Evolutionary conservation across 1,140 invertebrate genomes (phyloP).

Genomic region (Cydia strobilella): DNA sequence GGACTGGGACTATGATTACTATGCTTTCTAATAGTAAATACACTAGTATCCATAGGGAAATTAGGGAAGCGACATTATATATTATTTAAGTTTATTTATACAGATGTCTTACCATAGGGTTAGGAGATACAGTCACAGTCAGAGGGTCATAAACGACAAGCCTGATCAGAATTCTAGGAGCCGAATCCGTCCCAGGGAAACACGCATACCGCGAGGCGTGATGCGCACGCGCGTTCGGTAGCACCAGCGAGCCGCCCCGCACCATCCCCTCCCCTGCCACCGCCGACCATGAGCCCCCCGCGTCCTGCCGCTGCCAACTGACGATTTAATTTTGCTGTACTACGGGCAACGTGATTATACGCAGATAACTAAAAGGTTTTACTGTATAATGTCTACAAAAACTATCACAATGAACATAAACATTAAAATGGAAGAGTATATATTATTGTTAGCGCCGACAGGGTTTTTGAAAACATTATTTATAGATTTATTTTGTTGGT

Average conservation of each 20-base stretch:
- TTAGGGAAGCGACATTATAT: too few species aligned
- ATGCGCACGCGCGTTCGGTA: constrained; percentile 54
- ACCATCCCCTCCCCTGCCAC: constrained; percentile 58
- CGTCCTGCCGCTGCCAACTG: constrained; percentile 73
- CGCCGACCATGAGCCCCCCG: constrained; percentile 59
- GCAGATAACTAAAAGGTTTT: neutral
- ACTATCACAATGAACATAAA: too few species aligned
- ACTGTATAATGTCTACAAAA: too few species aligned
- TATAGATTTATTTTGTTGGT: too few species aligned
- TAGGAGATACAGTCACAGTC: constrained; percentile 57
- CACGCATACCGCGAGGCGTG: constrained; percentile 66
- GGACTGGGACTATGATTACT: too few species aligned
- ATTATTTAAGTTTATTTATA: neutral
- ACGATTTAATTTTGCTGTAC: constrained; percentile 46
- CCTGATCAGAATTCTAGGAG: constrained; percentile 57
- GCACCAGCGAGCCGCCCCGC: constrained; percentile 56
- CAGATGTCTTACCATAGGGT: constrained; percentile 65
- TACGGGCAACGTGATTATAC: constrained; percentile 23
- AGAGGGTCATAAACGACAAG: constrained; percentile 64
- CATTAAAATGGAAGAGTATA: too few species aligned
- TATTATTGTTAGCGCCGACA: too few species aligned
- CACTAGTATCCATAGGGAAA: too few species aligned
- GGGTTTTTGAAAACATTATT: too few species aligned
- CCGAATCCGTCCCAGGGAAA: constrained; percentile 53
- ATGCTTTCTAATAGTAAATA: too few species aligned